phyloP scores from a whole-genome alignment of 2,797 vertebrate species.

The Cercopithecus mitis region DNA sequence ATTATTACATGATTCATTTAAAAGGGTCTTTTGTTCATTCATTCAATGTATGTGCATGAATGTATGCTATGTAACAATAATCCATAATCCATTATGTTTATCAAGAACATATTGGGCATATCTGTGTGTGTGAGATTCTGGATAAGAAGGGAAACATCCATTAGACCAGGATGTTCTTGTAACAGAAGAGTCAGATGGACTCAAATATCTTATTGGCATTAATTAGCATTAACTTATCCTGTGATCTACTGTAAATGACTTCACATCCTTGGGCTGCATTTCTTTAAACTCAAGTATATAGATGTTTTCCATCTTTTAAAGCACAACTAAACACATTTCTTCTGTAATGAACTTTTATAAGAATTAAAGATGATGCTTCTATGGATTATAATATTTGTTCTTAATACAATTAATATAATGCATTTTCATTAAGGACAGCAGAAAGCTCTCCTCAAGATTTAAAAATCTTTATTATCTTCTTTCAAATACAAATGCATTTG shows the following conservation, averaged over 20 bases:
- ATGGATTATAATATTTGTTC: neutral
- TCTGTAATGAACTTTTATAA: slow-evolving; percentile 19
- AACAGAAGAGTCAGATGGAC: neutral
- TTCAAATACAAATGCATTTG: neutral
- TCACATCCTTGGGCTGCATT: neutral
- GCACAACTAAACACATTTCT: neutral
- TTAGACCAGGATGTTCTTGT: neutral
- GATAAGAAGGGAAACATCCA: neutral
- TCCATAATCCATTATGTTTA: neutral
- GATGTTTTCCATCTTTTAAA: neutral
- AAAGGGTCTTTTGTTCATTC: neutral
- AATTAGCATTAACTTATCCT: neutral
- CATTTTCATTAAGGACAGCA: slow-evolving; percentile 30
- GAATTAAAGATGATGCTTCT: neutral
- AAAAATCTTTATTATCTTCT: slow-evolving; percentile 29
- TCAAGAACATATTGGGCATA: neutral
- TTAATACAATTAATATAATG: slow-evolving; percentile 7
- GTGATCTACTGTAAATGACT: neutral
- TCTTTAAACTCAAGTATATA: neutral
- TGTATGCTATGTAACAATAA: neutral
- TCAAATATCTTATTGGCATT: neutral
- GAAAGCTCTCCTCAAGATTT: neutral
- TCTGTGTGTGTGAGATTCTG: neutral
- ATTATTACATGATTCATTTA: neutral
- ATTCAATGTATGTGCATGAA: neutral